Evolutionary conservation across 2,113 vertebrate genomes (phyloP).

Genomic region (Puntigrus tetrazona): DNA sequence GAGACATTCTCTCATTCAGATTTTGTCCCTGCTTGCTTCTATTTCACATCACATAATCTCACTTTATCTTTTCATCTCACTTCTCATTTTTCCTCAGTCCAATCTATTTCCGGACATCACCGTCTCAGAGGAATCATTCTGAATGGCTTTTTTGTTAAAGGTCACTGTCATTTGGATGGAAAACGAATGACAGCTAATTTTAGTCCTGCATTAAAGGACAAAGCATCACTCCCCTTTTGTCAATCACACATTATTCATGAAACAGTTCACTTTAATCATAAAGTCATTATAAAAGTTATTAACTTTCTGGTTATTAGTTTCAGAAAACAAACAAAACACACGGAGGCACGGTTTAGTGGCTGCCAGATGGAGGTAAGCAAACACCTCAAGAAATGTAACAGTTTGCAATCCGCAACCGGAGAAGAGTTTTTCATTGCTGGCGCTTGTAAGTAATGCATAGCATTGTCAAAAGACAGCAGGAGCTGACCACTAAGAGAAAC

Average conservation of each 20-base stretch:
- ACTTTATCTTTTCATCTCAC: constrained; percentile 42
- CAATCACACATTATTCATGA: constrained; percentile 28
- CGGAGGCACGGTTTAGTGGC: not conserved
- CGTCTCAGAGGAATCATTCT: constrained; percentile 14
- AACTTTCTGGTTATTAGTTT: constrained; percentile 18
- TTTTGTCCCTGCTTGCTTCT: not conserved
- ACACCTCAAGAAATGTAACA: constrained; percentile 1
- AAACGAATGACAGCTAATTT: constrained; percentile 57
- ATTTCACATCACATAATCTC: constrained; percentile 46
- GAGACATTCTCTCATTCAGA: not conserved
- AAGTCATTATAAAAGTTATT: constrained; percentile 15
- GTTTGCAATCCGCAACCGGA: not conserved
- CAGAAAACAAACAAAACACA: constrained; percentile 34
- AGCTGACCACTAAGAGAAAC: constrained; percentile 10
- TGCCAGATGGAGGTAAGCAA: not conserved
- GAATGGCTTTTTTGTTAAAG: constrained; percentile 58
- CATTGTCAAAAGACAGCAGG: not conserved
- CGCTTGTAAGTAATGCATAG: constrained; percentile 13
- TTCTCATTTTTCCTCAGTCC: not conserved
- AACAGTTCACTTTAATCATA: constrained; percentile 31
- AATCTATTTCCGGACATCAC: constrained; percentile 44
- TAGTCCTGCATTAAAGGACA: constrained; percentile 50
- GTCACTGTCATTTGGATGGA: constrained; percentile 58
- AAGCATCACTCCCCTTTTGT: not conserved
- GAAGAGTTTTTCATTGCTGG: not conserved